A percentile compares a stretch with the other conserved stretches of the same genome.
Conservation (phyloP, 2,113 vertebrate species). For the Gopherus flavomarginatus region DNA sequence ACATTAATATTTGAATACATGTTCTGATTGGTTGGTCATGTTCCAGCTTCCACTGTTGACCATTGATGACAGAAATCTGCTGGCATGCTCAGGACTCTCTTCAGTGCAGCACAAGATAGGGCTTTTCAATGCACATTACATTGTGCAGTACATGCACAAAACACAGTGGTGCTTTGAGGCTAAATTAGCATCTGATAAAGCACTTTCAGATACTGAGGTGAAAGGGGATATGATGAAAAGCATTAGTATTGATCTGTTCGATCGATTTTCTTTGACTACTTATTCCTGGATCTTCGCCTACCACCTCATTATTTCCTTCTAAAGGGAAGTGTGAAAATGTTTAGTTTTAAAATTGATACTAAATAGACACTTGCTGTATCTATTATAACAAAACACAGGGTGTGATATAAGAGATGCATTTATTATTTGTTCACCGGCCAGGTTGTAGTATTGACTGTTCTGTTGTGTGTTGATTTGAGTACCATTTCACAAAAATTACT, state of each 20-base stretch:
- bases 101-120: slow-evolving; percentile 12
- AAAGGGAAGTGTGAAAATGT: not conserved
- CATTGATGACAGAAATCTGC: not conserved
- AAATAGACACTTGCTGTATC: not conserved
- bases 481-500: not conserved
- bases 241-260: slow-evolving; percentile 10
- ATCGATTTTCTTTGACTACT: not conserved
- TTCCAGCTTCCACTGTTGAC: not conserved
- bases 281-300: not conserved
- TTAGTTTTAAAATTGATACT: not conserved
- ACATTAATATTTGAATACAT: not conserved
- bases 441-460: not conserved
- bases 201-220: slow-evolving; percentile 1
- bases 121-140: slow-evolving; percentile 16
- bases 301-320: not conserved
- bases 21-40: not conserved
- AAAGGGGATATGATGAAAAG: not conserved
- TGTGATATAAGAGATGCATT: not conserved
- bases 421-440: not conserved
- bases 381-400: too few relatives aligned
- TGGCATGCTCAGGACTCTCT: slow-evolving; percentile 3
- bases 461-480: not conserved
- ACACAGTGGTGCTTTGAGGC: not conserved
- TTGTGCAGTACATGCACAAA: not conserved
- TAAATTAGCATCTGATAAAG: slow-evolving; percentile 30